These are phyloP conservation scores for Muntiacus muntjak DNA, from an alignment of 2,113 vertebrate genomes.

Conservation along the genomic window DNA sequence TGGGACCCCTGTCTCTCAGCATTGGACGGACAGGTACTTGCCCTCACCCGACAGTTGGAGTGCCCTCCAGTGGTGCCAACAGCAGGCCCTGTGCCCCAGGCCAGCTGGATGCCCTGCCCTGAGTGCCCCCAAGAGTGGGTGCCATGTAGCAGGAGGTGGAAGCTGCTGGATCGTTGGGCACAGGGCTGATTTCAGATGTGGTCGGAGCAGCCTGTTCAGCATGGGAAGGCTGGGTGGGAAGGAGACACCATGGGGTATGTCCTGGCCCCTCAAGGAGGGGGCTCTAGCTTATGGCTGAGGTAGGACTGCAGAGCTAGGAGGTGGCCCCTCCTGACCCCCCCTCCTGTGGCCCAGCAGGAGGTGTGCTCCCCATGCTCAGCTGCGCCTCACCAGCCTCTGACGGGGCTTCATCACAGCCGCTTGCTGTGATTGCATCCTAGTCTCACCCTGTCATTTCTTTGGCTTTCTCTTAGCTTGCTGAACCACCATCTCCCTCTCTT, in stretches of 20 bases:
- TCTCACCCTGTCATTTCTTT: background rate
- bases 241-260: background rate
- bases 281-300: background rate
- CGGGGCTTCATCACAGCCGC: background rate
- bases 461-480: background rate
- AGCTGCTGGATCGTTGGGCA: background rate
- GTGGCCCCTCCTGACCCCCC: no score
- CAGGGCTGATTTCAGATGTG: background rate
- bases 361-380: background rate
- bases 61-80: background rate
- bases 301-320: background rate
- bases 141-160: background rate
- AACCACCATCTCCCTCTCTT: background rate
- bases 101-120: background rate
- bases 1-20: background rate
- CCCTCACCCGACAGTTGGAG: background rate
- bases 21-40: background rate
- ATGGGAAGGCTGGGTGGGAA: background rate
- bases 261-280: background rate
- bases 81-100: background rate
- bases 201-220: background rate
- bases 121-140: background rate
- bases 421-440: background rate
- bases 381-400: background rate
- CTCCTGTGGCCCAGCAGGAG: rapidly evolving